Conservation (phyloP, 1,140 invertebrate species). For the Ips nitidus region DNA sequence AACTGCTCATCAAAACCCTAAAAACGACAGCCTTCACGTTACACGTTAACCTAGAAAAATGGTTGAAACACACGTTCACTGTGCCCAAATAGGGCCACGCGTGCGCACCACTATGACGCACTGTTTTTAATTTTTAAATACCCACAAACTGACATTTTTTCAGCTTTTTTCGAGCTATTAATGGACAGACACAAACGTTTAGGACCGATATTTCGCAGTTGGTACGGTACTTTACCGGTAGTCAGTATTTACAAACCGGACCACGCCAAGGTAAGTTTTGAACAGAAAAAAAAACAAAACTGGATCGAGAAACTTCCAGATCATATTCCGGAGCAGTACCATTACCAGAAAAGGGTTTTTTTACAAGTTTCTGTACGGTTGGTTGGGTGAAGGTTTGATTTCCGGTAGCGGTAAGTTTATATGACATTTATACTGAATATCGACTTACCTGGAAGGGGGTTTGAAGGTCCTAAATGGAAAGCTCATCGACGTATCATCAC, state of each 20-base stretch:
- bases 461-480: conserved; percentile 9
- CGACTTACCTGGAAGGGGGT: not conserved
- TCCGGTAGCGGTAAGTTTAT: conserved; percentile 54
- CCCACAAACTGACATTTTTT: not conserved
- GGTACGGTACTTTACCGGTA: conserved; percentile 39
- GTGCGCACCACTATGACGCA: too few relatives aligned
- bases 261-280: conserved; percentile 27
- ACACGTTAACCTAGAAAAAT: too few relatives aligned
- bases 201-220: conserved; percentile 43
- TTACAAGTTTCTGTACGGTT: conserved; percentile 60
- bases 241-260: conserved; percentile 46
- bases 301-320: conserved; percentile 29
- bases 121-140: too few relatives aligned
- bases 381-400: conserved; percentile 57
- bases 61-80: too few relatives aligned
- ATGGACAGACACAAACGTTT: conserved; percentile 24
- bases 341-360: conserved; percentile 59
- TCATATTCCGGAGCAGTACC: conserved; percentile 58
- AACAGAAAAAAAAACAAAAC: not conserved
- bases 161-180: not conserved
- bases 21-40: too few relatives aligned
- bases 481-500: conserved; percentile 61
- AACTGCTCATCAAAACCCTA: too few relatives aligned
- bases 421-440: not conserved
- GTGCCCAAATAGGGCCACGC: too few relatives aligned